Percentiles rank a stretch among this genome's conserved stretches.
phyloP scores from a whole-genome alignment of 2,888 invertebrate species.

The Ochlodes sylvanus region DNA sequence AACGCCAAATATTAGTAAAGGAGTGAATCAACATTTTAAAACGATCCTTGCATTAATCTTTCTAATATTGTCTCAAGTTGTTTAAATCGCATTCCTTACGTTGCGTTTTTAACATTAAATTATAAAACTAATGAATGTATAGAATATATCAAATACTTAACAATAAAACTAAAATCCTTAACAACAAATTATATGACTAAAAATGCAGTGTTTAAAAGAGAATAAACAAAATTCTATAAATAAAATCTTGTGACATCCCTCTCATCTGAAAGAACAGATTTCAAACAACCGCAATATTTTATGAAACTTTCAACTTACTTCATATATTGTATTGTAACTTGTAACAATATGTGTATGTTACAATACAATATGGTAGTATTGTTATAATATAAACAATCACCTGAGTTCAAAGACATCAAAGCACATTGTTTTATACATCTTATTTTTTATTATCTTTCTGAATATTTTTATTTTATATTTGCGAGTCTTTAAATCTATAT shows the following conservation, averaged over 20 bases:
- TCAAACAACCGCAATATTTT: not conserved
- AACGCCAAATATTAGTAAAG: no score
- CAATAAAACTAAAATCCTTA: not conserved
- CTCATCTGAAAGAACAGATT: not conserved
- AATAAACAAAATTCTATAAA: slow-evolving; percentile 13
- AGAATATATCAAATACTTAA: slow-evolving; percentile 11
- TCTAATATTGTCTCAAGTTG: no score
- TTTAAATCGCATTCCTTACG: no score
- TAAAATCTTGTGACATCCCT: slow-evolving; percentile 18
- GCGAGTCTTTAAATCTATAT: not conserved
- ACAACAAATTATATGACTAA: slow-evolving; percentile 13
- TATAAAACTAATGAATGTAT: not conserved
- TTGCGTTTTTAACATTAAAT: no score
- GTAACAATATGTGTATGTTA: not conserved
- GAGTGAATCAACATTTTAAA: no score
- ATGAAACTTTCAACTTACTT: not conserved
- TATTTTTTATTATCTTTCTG: not conserved
- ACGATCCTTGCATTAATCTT: no score
- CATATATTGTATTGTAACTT: slow-evolving; percentile 1
- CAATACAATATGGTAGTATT: not conserved
- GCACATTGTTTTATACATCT: not conserved
- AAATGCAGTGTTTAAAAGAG: slow-evolving; percentile 25
- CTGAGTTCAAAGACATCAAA: not conserved
- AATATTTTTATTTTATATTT: not conserved
- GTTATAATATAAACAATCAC: not conserved